Base-by-base conservation (phyloP, 2,113 vertebrate species). In the Xyliphius kryptos region DNA sequence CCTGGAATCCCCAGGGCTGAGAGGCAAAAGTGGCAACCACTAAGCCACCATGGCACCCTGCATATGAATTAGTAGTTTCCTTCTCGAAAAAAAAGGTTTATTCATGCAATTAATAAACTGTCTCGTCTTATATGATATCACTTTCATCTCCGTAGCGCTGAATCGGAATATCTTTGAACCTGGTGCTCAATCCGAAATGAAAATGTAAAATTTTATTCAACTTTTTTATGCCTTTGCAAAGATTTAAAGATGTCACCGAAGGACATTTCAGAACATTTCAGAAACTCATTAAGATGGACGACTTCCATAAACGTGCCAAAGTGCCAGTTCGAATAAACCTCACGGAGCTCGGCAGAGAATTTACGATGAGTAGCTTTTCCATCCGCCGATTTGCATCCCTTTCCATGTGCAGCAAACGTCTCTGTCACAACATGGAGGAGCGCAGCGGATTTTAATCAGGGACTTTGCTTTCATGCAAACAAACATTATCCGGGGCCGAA, bases 301-400 rank as follows among this genome's bases (percentile, higher is more conserved):
- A 36, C 49, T 61, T 26, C 59, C 59, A 62, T 60, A 51, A 63
- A 70, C 14, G 41, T 73, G 57, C 48, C 49, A 52, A 14, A 61
- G 32, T 26, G 53, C 55, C 20, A 16, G 56, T 59, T 52, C 20
- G 15, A 22, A 63, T 62, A 40, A 16, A 37, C 56, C 48, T 63
- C 32, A 56, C n/a, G 11, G 19, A 19, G 61, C 41, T 19, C 11
- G 47, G 22, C 9, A 8, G 4, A 15, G 57, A 17, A 43, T 22
- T 57, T 60, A 9, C 11, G 16, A 47, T 40, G 32, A 46, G 19
- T 65, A 47, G 53, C 54, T 50, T 41, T 16, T n/a, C 13, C 9
- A 12, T 22, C 13, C 11, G 15, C 14, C 15, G 20, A 32, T 20
- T 20, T 37, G 21, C 21, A 19, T 36, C 9, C 5, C 22, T 38